A percentile compares a stretch with the other conserved stretches of the same genome.
These are phyloP conservation scores for Siniperca undulata DNA, from an alignment of 2,797 vertebrate genomes.

Conservation along the genomic window DNA sequence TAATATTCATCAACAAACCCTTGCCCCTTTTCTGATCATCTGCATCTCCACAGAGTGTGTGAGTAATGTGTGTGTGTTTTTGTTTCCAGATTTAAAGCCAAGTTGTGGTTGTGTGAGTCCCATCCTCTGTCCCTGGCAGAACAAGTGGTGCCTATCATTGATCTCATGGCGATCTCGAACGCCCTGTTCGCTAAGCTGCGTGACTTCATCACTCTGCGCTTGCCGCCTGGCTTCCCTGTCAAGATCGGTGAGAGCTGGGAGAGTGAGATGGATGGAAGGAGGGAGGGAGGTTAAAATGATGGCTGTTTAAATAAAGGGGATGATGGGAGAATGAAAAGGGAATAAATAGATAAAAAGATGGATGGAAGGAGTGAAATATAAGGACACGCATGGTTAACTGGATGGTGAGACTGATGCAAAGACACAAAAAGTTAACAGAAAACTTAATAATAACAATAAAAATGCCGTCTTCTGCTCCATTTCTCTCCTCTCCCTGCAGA, in stretches of 20 bases:
- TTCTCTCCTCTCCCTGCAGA: constrained; percentile 82
- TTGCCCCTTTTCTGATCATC: not conserved
- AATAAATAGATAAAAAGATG: constrained; percentile 32
- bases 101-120: constrained; percentile 97
- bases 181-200: constrained; percentile 96
- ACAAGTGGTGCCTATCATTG: constrained; percentile 97
- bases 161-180: constrained; percentile 98
- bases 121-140: constrained; percentile 95
- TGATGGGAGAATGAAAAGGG: constrained; percentile 17
- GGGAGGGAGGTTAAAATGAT: constrained; percentile 6
- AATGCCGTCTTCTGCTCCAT: not conserved
- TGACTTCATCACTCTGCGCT: constrained; percentile 95
- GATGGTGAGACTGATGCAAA: not conserved
- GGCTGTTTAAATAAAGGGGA: constrained; percentile 18
- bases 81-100: constrained; percentile 93
- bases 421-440: not conserved
- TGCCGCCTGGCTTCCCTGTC: constrained; percentile 95
- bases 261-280: constrained; percentile 30
- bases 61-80: not conserved
- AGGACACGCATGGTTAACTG: not conserved
- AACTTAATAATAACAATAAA: not conserved
- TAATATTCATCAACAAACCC: constrained; percentile 5
- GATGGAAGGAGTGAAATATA: not conserved
- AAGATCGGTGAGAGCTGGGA: constrained; percentile 91
- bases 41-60: not conserved